A percentile compares a stretch with the other conserved stretches of the same genome.
Evolutionary conservation across 1,140 invertebrate genomes (phyloP).

Genomic region (Atta texana): DNA sequence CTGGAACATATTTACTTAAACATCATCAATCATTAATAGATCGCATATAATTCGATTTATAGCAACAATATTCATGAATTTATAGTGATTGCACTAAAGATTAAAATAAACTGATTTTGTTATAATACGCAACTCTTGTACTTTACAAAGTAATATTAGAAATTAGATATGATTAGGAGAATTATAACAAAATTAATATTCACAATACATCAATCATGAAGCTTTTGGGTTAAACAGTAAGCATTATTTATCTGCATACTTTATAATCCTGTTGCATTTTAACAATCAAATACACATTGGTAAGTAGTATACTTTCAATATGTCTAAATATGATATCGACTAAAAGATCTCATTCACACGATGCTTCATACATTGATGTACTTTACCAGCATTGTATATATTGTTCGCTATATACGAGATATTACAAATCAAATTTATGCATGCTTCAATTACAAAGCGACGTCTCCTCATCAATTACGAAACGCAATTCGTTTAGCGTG

Average conservation of each 20-base stretch:
- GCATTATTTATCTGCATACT: conserved; percentile 23
- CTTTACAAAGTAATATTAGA: conserved; percentile 62
- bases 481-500: conserved; percentile 60
- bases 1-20: conserved; percentile 71
- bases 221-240: conserved; percentile 53
- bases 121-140: conserved; percentile 66
- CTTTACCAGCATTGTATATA: conserved; percentile 53
- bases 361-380: conserved; percentile 77
- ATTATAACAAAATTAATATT: conserved; percentile 42
- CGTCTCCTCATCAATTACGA: conserved; percentile 61
- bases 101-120: conserved; percentile 54
- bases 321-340: conserved; percentile 57
- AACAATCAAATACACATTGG: conserved; percentile 56
- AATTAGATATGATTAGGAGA: conserved; percentile 68
- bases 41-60: conserved; percentile 57
- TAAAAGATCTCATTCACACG: conserved; percentile 59
- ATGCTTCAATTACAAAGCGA: conserved; percentile 65
- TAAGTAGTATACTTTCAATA: conserved; percentile 57
- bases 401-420: conserved; percentile 62
- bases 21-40: conserved; percentile 53
- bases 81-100: conserved; percentile 49
- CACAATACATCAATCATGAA: conserved; percentile 76
- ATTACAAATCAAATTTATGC: conserved; percentile 67
- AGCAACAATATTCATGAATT: conserved; percentile 52
- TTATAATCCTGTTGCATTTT: conserved; percentile 25